Conservation (phyloP, 2,113 vertebrate species). For the Azemiops feae region DNA sequence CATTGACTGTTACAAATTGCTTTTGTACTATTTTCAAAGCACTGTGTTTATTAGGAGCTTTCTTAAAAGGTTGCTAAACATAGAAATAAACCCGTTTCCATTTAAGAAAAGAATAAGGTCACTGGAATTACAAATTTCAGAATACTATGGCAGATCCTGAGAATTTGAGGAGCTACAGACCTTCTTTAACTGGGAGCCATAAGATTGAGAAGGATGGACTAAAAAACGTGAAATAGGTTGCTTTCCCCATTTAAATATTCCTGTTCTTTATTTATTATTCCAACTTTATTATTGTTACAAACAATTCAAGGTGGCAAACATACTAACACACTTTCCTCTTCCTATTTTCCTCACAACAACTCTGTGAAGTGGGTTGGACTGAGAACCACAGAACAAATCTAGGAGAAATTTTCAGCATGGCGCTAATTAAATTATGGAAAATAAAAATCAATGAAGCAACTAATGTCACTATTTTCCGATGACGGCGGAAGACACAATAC, state of each 20-base stretch:
- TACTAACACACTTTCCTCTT: background rate
- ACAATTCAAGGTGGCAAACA: background rate
- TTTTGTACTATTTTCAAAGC: constrained; percentile 9
- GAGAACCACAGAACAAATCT: background rate
- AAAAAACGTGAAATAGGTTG: background rate
- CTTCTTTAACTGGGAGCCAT: background rate
- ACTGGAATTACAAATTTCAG: background rate
- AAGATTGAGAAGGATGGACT: background rate
- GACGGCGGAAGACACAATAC: background rate
- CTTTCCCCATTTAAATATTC: background rate
- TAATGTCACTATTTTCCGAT: background rate
- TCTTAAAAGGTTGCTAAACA: background rate
- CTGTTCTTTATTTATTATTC: background rate
- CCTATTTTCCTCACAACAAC: background rate
- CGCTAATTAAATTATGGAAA: background rate
- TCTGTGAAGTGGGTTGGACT: background rate
- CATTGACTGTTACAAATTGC: constrained; percentile 21
- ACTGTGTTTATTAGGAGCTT: constrained; percentile 5
- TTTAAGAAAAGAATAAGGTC: background rate
- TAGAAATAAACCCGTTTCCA: background rate
- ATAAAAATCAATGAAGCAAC: background rate
- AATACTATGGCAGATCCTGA: background rate
- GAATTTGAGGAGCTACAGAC: background rate
- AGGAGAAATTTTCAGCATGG: background rate
- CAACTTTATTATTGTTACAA: background rate